These are phyloP conservation scores for Euphonia xanthogaster DNA, from an alignment of 2,797 vertebrate genomes.

Conservation along the genomic window DNA sequence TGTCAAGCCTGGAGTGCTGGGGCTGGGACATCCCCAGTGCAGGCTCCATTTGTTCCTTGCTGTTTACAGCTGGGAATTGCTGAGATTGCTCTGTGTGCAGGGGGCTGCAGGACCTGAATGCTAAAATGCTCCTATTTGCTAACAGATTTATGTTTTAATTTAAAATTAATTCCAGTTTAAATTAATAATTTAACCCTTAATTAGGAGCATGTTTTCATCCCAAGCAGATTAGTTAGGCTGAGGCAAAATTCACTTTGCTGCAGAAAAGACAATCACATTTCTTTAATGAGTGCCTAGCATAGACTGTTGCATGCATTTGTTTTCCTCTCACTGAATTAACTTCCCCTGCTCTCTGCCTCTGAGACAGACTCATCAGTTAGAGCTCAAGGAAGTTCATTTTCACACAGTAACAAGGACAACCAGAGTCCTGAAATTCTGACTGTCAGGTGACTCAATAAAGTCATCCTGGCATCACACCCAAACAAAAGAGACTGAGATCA, in stretches of 20 bases:
- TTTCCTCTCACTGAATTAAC: conserved; percentile 53
- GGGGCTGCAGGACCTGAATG: conserved; percentile 32
- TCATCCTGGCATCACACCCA: neutral
- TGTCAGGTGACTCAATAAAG: neutral
- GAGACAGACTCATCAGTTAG: conserved; percentile 26
- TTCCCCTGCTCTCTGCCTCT: conserved; percentile 11
- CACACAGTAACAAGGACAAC: neutral
- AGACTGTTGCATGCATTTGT: conserved; percentile 38
- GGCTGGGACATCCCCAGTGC: conserved; percentile 70
- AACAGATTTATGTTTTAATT: conserved; percentile 63
- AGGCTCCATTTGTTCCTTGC: conserved; percentile 29
- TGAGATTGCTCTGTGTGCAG: conserved; percentile 1
- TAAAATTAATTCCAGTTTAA: conserved; percentile 64
- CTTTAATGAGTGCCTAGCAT: conserved; percentile 32
- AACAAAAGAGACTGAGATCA: neutral
- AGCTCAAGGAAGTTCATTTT: neutral
- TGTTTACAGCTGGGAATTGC: conserved; percentile 59
- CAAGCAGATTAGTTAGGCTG: conserved; percentile 33
- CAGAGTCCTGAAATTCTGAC: neutral
- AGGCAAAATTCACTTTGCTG: conserved; percentile 54
- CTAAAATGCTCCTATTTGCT: conserved; percentile 48
- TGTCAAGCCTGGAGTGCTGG: conserved; percentile 14
- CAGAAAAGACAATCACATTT: conserved; percentile 21
- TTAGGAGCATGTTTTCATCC: conserved; percentile 45
- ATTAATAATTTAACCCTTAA: conserved; percentile 65